A percentile compares a stretch with the other conserved stretches of the same genome.
Conservation (phyloP, 1,140 invertebrate species). For the Zaprionus ghesquierei region DNA sequence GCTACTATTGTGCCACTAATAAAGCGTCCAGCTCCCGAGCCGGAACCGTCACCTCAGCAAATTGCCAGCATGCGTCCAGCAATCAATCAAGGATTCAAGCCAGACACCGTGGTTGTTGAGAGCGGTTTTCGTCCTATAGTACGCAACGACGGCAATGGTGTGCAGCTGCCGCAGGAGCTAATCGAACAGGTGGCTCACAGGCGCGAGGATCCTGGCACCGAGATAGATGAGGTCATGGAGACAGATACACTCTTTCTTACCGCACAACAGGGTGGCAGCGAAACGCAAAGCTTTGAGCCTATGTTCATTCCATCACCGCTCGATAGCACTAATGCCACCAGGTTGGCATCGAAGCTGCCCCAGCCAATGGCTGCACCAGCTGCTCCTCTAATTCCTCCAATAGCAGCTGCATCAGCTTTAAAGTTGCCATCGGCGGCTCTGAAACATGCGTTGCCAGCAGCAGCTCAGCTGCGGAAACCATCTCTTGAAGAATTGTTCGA, state of each 20-base stretch:
- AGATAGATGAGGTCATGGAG: slow-evolving; percentile 83
- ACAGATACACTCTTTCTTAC: slow-evolving; percentile 78
- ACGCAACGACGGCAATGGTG: slow-evolving; percentile 83
- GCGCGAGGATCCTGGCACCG: slow-evolving; percentile 83
- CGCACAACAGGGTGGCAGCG: slow-evolving; percentile 78
- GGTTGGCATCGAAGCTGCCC: slow-evolving; percentile 82
- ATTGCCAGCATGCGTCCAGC: slow-evolving; percentile 84
- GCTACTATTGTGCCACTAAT: slow-evolving; percentile 31
- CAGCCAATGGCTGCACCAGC: slow-evolving; percentile 48
- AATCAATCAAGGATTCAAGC: slow-evolving; percentile 90
- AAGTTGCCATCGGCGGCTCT: slow-evolving; percentile 53
- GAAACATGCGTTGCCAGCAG: slow-evolving; percentile 52
- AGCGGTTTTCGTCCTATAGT: slow-evolving; percentile 92
- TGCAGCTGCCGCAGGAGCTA: slow-evolving; percentile 82
- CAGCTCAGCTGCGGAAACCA: slow-evolving; percentile 63
- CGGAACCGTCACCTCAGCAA: slow-evolving; percentile 83
- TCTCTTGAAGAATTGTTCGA: slow-evolving; percentile 68
- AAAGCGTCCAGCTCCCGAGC: slow-evolving; percentile 78
- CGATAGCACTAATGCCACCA: slow-evolving; percentile 84
- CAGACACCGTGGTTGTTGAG: slow-evolving; percentile 90
- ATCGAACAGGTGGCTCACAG: slow-evolving; percentile 83
- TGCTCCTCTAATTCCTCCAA: background rate
- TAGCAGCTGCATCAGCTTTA: slow-evolving; percentile 17
- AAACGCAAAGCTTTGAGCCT: slow-evolving; percentile 87
- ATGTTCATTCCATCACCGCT: slow-evolving; percentile 89